Evolutionary conservation across 2,113 vertebrate species (phyloP).

Genomic region (Cephalopterus ornatus): DNA sequence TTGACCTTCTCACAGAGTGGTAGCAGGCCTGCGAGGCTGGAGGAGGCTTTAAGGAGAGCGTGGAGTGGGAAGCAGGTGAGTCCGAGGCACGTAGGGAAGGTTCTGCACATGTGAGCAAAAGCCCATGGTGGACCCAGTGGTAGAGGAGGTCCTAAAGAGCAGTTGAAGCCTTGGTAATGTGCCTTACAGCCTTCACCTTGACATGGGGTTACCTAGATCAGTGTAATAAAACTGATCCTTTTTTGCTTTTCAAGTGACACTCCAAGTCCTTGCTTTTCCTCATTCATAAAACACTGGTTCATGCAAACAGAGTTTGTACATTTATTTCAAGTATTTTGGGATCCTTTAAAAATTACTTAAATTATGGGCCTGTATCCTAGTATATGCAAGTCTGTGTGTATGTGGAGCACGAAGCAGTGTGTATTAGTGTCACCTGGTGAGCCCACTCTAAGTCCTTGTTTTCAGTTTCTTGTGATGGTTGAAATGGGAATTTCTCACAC

Average conservation of each 20-base stretch:
- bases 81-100: not conserved
- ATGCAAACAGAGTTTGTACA: not conserved
- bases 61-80: not conserved
- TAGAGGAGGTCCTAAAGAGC: not conserved
- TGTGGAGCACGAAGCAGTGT: not conserved
- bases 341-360: not conserved
- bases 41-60: not conserved
- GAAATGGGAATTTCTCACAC: not conserved
- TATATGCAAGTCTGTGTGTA: not conserved
- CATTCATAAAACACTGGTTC: not conserved
- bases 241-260: not conserved
- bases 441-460: not conserved
- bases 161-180: not conserved
- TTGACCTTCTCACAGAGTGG: not conserved
- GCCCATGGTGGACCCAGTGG: not conserved
- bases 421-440: not conserved
- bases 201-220: accelerated
- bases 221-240: not conserved
- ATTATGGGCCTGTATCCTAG: not conserved
- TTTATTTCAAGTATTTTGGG: not conserved
- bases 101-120: not conserved
- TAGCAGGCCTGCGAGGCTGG: not conserved
- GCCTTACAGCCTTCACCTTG: not conserved
- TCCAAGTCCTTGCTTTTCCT: not conserved
- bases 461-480: not conserved